Conservation (phyloP, 1,140 invertebrate species). For the Agraylea sexmaculata region DNA sequence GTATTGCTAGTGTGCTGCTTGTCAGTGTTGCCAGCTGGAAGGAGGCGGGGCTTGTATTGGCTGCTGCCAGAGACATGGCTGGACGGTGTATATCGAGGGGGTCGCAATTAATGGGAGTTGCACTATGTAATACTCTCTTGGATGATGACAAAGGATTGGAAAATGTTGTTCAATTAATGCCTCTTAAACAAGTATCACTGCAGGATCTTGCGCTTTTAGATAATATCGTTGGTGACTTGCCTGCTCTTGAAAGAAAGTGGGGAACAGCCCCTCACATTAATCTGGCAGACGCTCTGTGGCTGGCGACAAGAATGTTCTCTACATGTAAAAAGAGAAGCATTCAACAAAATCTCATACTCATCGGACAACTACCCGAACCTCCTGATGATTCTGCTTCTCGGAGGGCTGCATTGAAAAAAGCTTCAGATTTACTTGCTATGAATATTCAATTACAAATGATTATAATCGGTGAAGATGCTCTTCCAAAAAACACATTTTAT, state of each 20-base stretch:
- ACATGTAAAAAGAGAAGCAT: constrained; percentile 14
- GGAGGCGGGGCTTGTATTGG: constrained; percentile 3
- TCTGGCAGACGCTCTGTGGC: constrained; percentile 14
- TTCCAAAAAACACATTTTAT: constrained; percentile 14
- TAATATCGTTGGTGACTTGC: not conserved
- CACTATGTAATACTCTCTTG: constrained; percentile 10
- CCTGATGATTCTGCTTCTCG: constrained; percentile 7
- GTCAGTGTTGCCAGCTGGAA: constrained; percentile 4
- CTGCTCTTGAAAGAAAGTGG: constrained; percentile 8
- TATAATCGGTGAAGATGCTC: constrained; percentile 8
- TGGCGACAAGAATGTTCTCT: constrained; percentile 14
- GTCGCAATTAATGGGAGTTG: constrained; percentile 15
- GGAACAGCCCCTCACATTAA: constrained; percentile 7
- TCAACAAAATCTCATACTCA: constrained; percentile 7
- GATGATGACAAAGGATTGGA: constrained; percentile 16
- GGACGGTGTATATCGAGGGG: too few species aligned
- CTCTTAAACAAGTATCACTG: constrained; percentile 11
- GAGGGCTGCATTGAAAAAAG: constrained; percentile 14
- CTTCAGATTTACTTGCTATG: constrained; percentile 10
- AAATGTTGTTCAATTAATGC: constrained; percentile 15
- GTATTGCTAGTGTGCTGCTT: constrained; percentile 10
- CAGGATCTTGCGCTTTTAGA: constrained; percentile 10
- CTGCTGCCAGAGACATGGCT: too few species aligned
- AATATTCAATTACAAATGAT: constrained; percentile 13
- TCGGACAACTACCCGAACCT: constrained; percentile 14